Conservation (phyloP, 1,140 invertebrate species). For the Dreissena polymorpha region DNA sequence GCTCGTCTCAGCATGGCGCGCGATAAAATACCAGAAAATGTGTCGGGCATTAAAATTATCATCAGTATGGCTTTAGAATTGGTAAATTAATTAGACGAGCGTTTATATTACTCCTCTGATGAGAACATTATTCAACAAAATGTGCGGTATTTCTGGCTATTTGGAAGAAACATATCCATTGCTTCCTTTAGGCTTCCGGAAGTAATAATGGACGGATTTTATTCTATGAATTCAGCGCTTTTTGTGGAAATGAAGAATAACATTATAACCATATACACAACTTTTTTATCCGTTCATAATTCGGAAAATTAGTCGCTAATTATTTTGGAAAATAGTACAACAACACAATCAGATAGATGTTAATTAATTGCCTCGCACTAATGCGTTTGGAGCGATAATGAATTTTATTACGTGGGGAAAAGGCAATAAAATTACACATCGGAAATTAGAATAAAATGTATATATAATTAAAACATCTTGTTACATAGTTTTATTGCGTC, state of each 20-base stretch:
- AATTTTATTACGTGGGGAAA: no score
- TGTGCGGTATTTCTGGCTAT: background rate
- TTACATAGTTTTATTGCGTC: background rate
- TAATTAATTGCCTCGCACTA: no score
- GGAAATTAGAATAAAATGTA: background rate
- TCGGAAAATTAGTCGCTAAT: no score
- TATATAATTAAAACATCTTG: background rate
- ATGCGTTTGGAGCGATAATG: no score
- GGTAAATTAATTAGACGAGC: slow-evolving; percentile 45
- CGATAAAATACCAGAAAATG: slow-evolving; percentile 47
- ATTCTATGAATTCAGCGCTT: no score
- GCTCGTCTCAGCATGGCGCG: slow-evolving; percentile 14
- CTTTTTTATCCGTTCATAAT: background rate
- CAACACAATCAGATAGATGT: no score
- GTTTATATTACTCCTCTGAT: slow-evolving; percentile 40
- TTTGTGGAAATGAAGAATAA: background rate
- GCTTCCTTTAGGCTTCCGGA: background rate
- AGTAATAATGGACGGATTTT: background rate
- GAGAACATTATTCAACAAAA: background rate
- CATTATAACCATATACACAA: background rate
- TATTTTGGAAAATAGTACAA: no score
- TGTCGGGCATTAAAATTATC: slow-evolving; percentile 53
- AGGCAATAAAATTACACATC: no score
- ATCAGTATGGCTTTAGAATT: slow-evolving; percentile 40
- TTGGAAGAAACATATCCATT: slow-evolving; percentile 17